Evolutionary conservation across 2,113 vertebrate species (phyloP), one percentile per base, ranked within the genome.

Genomic region (Campylorhamphus procurvoides): DNA sequence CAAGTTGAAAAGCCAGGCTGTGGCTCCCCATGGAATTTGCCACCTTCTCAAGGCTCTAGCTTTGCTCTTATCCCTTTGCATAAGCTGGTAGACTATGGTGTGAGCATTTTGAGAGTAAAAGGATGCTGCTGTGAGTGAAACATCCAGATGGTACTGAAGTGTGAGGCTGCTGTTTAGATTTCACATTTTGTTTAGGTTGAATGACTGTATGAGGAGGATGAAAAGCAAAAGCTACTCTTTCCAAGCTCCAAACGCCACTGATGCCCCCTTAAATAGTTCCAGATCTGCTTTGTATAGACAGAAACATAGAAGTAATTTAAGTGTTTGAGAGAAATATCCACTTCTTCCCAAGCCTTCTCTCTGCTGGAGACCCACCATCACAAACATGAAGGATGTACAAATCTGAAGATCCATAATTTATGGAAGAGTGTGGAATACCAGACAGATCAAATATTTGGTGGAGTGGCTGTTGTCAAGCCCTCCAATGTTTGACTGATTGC

Each of bases 321-420:
- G 71, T 92, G 77, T 91, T 89, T 84, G 62, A 78, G 80, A 85
- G 84, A 94, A 90, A 94, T 94, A 96, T 60, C 89, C 77, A 84
- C 83, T 89, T 95, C 91, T 97, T 96, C 91, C 68, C 67, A 84
- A 84, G 55, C 69, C 72, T 88, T 19, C 44, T 84, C 42, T 91
- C 40, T 90, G 84, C 37, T 92, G 92, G 96, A 94, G 80, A 60
- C 35, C 29, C 12, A 89, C 95, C 91, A 86, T 83, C 62, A 81
- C 79, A 97, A 97, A 97, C 90, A 97, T 96, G 96, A 96, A 96
- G 94, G 96, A 96, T 94, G 93, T 37, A 56, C 46, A 96, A 94
- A 96, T 96, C 95, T 96, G 87, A 97, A 89, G 90, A 93, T 96
- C 67, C 89, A 52, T 95, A 96, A 97, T 96, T 97, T 96, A 97